These are phyloP conservation scores for Trichomalopsis sarcophagae DNA, from an alignment of 1,140 invertebrate genomes.

Conservation along the genomic window DNA sequence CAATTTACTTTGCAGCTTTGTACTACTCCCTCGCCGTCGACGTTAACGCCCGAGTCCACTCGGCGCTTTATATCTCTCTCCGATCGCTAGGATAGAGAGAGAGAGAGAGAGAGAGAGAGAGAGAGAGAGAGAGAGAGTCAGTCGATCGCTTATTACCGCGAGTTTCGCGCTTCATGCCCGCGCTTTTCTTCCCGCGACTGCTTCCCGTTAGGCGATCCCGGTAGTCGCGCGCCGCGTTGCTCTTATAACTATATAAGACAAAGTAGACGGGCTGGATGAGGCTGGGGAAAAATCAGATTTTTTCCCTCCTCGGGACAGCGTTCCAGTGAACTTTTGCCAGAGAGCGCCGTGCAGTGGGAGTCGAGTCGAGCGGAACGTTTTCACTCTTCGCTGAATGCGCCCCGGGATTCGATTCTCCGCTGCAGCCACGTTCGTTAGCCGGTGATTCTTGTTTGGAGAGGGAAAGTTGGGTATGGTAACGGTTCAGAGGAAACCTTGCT, in stretches of 20 bases:
- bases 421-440: not conserved
- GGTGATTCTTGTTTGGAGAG: not conserved
- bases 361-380: not conserved
- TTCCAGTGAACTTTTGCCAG: not conserved
- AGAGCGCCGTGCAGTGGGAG: too few species aligned
- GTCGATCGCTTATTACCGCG: slow-evolving; percentile 34
- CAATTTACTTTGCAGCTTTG: slow-evolving; percentile 27
- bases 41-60: not conserved
- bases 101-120: not conserved
- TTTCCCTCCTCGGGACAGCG: not conserved
- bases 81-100: not conserved
- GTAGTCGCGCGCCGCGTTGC: not conserved
- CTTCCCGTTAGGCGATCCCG: slow-evolving; percentile 47
- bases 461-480: not conserved
- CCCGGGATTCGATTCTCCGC: not conserved
- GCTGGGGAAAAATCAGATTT: not conserved
- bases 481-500: not conserved
- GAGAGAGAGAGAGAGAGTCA: not conserved
- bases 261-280: not conserved
- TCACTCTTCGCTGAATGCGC: not conserved
- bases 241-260: slow-evolving; percentile 2
- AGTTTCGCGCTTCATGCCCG: slow-evolving; percentile 19
- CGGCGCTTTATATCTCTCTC: not conserved
- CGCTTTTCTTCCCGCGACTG: slow-evolving; percentile 36
- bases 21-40: not conserved